These are phyloP conservation scores for Rhingia campestris DNA, from an alignment of 2,888 invertebrate genomes.

Conservation along the genomic window DNA sequence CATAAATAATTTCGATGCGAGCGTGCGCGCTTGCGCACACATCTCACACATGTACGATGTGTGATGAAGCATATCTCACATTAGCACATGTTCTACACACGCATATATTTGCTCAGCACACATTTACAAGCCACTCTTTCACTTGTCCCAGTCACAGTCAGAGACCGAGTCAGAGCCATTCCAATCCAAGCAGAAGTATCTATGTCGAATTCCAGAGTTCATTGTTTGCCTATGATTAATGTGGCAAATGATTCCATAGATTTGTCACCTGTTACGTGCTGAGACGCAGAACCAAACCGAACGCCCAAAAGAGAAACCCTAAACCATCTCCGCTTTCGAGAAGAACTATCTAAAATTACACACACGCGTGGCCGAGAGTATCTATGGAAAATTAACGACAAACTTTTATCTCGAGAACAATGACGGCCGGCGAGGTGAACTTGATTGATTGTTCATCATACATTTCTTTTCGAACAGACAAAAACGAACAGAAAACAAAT, in stretches of 20 bases:
- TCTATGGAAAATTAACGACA: constrained; percentile 71
- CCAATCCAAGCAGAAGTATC: constrained; percentile 12
- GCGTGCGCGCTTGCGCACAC: constrained; percentile 28
- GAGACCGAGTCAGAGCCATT: neutral
- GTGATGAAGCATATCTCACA: constrained; percentile 66
- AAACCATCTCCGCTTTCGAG: constrained; percentile 23
- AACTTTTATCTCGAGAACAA: constrained; percentile 70
- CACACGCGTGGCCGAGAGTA: constrained; percentile 19
- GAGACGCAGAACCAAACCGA: constrained; percentile 31
- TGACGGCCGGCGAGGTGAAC: constrained; percentile 64
- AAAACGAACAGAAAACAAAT: constrained; percentile 17
- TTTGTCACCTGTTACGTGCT: constrained; percentile 67
- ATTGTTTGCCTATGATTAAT: constrained; percentile 69
- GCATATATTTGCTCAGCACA: constrained; percentile 44
- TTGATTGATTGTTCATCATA: constrained; percentile 74
- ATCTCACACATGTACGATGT: constrained; percentile 22
- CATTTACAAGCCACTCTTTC: constrained; percentile 24
- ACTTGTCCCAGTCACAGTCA: constrained; percentile 38
- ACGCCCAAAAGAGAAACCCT: constrained; percentile 43
- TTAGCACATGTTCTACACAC: constrained; percentile 43
- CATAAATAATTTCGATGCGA: constrained; percentile 58
- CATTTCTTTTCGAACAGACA: constrained; percentile 47
- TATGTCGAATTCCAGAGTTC: constrained; percentile 26
- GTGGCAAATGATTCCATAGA: constrained; percentile 58
- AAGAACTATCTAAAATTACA: constrained; percentile 59